These are phyloP conservation scores for Thalassoma bifasciatum DNA, from an alignment of 2,113 vertebrate genomes.

Conservation along the genomic window DNA sequence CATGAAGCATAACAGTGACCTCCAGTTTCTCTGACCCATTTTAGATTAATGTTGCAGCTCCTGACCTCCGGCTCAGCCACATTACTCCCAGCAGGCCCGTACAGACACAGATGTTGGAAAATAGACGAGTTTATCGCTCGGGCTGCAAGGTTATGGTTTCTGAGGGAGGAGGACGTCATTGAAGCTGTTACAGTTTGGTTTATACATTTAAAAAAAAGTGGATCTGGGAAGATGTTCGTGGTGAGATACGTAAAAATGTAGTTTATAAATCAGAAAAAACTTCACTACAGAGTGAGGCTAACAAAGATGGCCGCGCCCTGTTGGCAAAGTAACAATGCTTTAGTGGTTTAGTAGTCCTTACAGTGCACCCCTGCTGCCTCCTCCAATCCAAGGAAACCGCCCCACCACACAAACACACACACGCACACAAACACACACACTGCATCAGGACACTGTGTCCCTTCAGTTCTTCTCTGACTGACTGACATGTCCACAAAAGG, in stretches of 20 bases:
- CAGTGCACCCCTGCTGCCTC: constrained; percentile 56
- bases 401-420: constrained; percentile 8
- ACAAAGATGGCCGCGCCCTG: constrained; percentile 50
- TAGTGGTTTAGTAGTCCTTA: constrained; percentile 62
- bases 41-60: constrained; percentile 49
- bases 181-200: constrained; percentile 23
- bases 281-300: constrained; percentile 1
- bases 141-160: constrained; percentile 23
- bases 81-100: constrained; percentile 50
- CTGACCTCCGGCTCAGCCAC: constrained; percentile 43
- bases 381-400: constrained; percentile 43
- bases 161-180: constrained; percentile 31
- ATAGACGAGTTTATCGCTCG: constrained; percentile 11
- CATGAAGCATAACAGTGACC: constrained; percentile 42
- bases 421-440: constrained; percentile 21
- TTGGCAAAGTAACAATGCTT: constrained; percentile 52
- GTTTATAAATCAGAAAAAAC: neutral
- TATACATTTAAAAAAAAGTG: constrained; percentile 7
- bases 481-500: constrained; percentile 68
- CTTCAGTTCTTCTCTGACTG: constrained; percentile 47
- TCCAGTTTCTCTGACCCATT: constrained; percentile 31
- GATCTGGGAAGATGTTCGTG: neutral
- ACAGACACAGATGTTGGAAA: constrained; percentile 63
- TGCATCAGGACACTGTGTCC: constrained; percentile 56
- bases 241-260: neutral